phyloP scores from a whole-genome alignment of 37 sponge, comb jelly and placozoan species.

The Bolinopsis microptera region DNA sequence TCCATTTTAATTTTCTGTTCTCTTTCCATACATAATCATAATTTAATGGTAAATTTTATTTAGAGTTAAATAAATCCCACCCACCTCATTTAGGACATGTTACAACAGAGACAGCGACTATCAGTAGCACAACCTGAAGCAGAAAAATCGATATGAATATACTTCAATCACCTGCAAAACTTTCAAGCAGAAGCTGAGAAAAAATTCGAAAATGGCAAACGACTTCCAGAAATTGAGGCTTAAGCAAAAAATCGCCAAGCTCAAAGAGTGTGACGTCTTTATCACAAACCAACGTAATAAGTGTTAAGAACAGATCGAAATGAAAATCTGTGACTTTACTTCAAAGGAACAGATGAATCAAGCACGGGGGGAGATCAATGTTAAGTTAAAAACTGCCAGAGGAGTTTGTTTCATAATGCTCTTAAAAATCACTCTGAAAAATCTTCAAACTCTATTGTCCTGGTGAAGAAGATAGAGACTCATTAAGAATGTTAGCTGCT shows the following conservation, averaged over 20 bases:
- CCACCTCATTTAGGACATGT: conserved; percentile 22
- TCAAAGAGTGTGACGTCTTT: conserved; percentile 28
- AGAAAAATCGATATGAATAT: conserved; percentile 67
- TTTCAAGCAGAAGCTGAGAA: conserved; percentile 92
- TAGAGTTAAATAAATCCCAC: too few relatives aligned
- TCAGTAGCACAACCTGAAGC: neutral
- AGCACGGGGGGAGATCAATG: conserved; percentile 55
- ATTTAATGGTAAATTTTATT: too few relatives aligned
- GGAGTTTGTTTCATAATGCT: conserved; percentile 81
- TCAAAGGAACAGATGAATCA: conserved; percentile 67
- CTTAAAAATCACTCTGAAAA: conserved; percentile 79
- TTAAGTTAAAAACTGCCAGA: conserved; percentile 68
- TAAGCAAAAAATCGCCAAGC: conserved; percentile 72
- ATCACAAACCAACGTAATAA: conserved; percentile 67
- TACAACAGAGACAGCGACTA: conserved; percentile 37
- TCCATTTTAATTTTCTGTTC: too few relatives aligned
- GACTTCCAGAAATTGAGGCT: too few relatives aligned
- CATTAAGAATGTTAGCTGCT: conserved; percentile 66
- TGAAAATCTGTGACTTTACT: too few relatives aligned
- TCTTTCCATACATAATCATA: too few relatives aligned
- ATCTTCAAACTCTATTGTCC: conserved; percentile 66
- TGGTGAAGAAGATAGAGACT: conserved; percentile 69
- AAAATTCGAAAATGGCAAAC: conserved; percentile 93
- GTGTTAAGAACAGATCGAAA: conserved; percentile 66
- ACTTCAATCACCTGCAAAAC: conserved; percentile 73